These are phyloP conservation scores for Ceratosolen fusciceps DNA, from an alignment of 1,140 invertebrate species.

Conservation along the genomic window DNA sequence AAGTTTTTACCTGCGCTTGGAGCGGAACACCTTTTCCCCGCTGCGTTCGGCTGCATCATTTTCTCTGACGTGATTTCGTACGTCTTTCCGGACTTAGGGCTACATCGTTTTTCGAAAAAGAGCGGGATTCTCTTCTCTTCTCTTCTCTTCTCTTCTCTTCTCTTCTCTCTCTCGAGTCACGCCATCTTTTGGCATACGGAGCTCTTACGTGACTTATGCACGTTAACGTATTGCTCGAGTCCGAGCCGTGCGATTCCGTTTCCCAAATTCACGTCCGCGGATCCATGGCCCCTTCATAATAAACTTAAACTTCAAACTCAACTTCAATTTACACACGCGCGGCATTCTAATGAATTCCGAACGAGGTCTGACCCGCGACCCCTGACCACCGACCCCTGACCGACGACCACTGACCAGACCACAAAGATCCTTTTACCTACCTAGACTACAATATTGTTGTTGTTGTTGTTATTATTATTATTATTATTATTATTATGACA, in stretches of 20 bases:
- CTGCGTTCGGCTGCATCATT: background rate
- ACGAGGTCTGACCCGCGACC: no score
- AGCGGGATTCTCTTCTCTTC: background rate
- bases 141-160: no score
- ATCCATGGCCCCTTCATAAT: background rate
- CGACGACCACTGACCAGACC: no score
- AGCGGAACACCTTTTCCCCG: background rate
- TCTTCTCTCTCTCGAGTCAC: background rate
- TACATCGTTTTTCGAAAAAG: background rate
- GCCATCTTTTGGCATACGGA: background rate
- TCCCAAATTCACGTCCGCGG: background rate
- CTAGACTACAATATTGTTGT: no score
- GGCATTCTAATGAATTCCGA: background rate
- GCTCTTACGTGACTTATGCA: background rate
- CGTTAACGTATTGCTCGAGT: background rate
- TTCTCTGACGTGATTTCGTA: conserved; percentile 5
- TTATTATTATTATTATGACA: no score
- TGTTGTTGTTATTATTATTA: no score
- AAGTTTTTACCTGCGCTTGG: conserved; percentile 6
- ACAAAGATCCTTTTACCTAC: no score
- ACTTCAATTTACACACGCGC: no score
- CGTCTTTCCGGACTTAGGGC: background rate
- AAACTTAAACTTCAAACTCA: no score
- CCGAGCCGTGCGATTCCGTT: background rate
- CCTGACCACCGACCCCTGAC: no score